These are phyloP conservation scores for Aradus depressus DNA, from an alignment of 2,888 invertebrate genomes.

Conservation along the genomic window DNA sequence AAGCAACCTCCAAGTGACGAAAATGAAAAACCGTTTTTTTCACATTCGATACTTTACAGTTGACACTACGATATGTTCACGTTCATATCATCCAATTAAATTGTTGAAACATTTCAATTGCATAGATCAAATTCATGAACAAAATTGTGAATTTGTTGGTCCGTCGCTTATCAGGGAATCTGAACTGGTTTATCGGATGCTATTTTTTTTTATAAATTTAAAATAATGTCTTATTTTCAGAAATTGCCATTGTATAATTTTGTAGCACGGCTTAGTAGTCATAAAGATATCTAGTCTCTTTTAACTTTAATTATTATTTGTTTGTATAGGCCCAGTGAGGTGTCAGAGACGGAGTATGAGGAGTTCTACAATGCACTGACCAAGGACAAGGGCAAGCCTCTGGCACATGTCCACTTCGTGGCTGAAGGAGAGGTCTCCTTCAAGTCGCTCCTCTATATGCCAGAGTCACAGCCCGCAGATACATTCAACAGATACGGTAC, in stretches of 20 bases:
- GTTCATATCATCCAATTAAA: too few relatives aligned
- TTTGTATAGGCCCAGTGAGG: constrained; percentile 51
- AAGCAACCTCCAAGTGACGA: too few relatives aligned
- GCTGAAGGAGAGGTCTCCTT: constrained; percentile 99
- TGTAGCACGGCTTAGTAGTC: not conserved
- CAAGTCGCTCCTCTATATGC: constrained; percentile 90
- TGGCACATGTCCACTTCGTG: constrained; percentile 85
- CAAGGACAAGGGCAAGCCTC: constrained; percentile 72
- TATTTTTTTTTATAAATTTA: too few relatives aligned
- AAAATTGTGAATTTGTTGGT: too few relatives aligned
- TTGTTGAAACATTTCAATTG: too few relatives aligned
- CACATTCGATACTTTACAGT: too few relatives aligned
- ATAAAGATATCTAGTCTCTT: not conserved
- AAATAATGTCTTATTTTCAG: not conserved
- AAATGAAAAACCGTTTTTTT: too few relatives aligned
- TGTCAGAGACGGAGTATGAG: constrained; percentile 78
- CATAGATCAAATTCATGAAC: too few relatives aligned
- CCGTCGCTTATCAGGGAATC: too few relatives aligned
- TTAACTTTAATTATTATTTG: too few relatives aligned
- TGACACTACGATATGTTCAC: too few relatives aligned
- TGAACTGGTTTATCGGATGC: too few relatives aligned
- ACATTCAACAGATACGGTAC: constrained; percentile 94
- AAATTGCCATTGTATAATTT: not conserved
- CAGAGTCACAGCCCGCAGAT: constrained; percentile 80
- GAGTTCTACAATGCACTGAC: constrained; percentile 94